phyloP scores from a whole-genome alignment of 2,113 vertebrate genomes.

The Coryphaenoides rupestris region DNA sequence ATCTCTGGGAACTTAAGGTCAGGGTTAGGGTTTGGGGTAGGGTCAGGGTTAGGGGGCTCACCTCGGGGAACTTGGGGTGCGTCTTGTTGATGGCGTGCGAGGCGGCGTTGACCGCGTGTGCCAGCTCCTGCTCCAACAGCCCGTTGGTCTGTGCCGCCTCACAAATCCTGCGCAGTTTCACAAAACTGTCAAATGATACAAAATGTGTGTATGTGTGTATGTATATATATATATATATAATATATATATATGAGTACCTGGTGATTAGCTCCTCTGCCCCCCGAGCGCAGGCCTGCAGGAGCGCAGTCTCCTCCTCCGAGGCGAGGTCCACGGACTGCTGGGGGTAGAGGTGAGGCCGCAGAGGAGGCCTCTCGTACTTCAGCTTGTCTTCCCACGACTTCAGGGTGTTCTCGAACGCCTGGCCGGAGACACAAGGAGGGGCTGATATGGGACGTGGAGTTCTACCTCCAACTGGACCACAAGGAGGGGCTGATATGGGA shows the following conservation, averaged over 20 bases:
- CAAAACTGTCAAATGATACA: not conserved
- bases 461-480: too few relatives aligned
- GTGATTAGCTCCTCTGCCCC: conserved; percentile 94
- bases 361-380: conserved; percentile 87
- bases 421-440: conserved; percentile 1
- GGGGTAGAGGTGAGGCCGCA: conserved; percentile 87
- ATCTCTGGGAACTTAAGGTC: too few relatives aligned
- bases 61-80: conserved; percentile 92
- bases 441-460: too few relatives aligned
- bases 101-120: conserved; percentile 94
- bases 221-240: too few relatives aligned
- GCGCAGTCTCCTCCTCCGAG: conserved; percentile 83
- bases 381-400: conserved; percentile 99
- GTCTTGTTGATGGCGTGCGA: conserved; percentile 99
- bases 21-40: too few relatives aligned
- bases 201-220: not conserved
- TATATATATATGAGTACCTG: conserved; percentile 63
- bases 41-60: conserved; percentile 65
- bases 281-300: conserved; percentile 87
- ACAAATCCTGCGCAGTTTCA: conserved; percentile 79
- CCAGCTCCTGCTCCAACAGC: conserved; percentile 93
- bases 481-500: too few relatives aligned
- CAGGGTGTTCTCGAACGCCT: conserved; percentile 96
- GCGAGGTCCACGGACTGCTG: conserved; percentile 90
- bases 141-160: conserved; percentile 93